Base-by-base conservation (phyloP, 1,140 invertebrate genomes). In the Drosophila auraria region DNA sequence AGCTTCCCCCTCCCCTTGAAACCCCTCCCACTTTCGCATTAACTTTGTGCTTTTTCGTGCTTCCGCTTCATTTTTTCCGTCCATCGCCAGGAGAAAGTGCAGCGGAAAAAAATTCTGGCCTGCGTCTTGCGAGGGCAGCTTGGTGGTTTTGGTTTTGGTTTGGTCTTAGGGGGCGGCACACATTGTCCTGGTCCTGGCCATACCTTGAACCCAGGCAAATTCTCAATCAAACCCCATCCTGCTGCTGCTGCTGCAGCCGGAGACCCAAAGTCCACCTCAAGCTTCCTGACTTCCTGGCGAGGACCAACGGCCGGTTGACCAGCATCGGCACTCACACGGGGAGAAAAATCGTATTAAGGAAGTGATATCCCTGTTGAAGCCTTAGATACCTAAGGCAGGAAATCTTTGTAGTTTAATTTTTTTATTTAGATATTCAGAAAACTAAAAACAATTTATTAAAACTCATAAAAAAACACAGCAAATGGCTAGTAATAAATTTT, bases 31-130 rank as follows among this genome's bases (percentile, higher is more conserved):
- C 23, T 56, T 71, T 71, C 64, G 81, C 84, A 79, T 89, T 87
- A 89, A 89, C 84, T 87, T 89, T 84, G 68, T 79, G 86, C 84
- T 89, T 87, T 89, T 87, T 87, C 81, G 84, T 83, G 81, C 84
- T 90, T 89, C 84, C 74, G 84, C 84, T 90, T 89, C 84, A 89
- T 87, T 87, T 87, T 87, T 84, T 78, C 66, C 66, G 33, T 56
- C 54, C 65, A 61, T 58, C 66, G 62, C 47, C 42, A 62, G 45
- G 33, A 71, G 53, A 60, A 73, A 87, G 76, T 80, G 80, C 80
- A 87, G 62, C 80, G 78, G 57, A 45, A 78, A 80, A 87, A 80
- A 80, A 89, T 59, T 51, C 65, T 47, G 51, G 54, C 56, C 68
- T 61, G 77, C 81, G 64, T 83, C 80, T 82, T 82, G 68, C 58